Percentiles rank a stretch among this genome's conserved stretches.
These are phyloP conservation scores for Mesocentrotus franciscanus DNA, from an alignment of 53 echinoderm and acorn worm genomes.

Conservation along the genomic window DNA sequence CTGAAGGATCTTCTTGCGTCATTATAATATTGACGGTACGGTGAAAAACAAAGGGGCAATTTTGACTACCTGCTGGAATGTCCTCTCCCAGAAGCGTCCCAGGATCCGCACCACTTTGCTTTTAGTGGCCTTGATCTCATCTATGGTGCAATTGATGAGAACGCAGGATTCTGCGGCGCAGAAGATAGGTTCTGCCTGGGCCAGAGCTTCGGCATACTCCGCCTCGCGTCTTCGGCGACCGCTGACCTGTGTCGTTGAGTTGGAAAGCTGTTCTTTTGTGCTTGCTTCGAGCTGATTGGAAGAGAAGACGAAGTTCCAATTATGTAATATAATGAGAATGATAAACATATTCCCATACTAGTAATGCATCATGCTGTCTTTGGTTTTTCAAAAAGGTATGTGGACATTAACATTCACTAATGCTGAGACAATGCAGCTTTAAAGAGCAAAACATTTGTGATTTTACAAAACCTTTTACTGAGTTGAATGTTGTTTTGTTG, in stretches of 20 bases:
- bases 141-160: slow-evolving; percentile 27
- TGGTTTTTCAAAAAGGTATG: no score
- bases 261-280: slow-evolving; percentile 22
- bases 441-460: no score
- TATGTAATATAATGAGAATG: neutral
- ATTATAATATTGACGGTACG: no score
- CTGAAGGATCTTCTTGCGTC: no score
- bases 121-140: slow-evolving; percentile 2
- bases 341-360: neutral
- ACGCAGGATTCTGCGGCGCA: slow-evolving; percentile 31
- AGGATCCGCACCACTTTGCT: slow-evolving; percentile 57
- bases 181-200: slow-evolving; percentile 49
- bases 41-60: no score
- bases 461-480: no score
- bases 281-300: slow-evolving; percentile 34
- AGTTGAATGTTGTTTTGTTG: no score
- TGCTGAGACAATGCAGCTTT: no score
- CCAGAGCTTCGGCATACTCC: neutral
- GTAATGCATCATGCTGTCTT: no score
- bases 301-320: neutral
- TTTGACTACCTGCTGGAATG: slow-evolving; percentile 24
- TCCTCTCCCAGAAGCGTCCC: slow-evolving; percentile 56
- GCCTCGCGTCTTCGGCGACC: slow-evolving; percentile 4
- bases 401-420: no score
- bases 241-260: slow-evolving; percentile 6